Evolutionary conservation across 2,888 invertebrate species (phyloP), one percentile per base, ranked within the genome.

Genomic region (Drosophila buzzatii): DNA sequence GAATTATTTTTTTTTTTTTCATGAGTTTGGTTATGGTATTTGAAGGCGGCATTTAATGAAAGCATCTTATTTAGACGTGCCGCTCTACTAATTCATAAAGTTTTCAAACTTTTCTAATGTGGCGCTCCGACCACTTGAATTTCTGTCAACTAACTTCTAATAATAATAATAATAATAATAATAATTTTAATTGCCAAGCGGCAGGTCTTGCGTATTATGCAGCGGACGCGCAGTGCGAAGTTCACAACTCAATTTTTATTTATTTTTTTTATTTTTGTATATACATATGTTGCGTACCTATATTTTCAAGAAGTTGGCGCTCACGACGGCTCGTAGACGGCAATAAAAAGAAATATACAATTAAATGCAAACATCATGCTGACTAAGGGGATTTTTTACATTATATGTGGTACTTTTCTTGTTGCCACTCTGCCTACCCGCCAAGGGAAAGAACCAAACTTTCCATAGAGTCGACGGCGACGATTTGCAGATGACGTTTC

Each of bases 101-200:
- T 77, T 75, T 70, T 51, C 14, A 67, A 83, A 85, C 63, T 84
- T 84, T 84, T 84, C 82, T 77, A 81, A 83, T 83, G 83, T 76
- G 70, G 82, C 83, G 75, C 77, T 70, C 73, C 63, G 61, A 55
- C 68, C 77, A 86, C 77, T 82, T 70, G 71, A 85, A 82, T 73
- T 81, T 79, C 70, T 79, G 81, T 82, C 88, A 85, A 87, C 82
- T 87, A 87, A 87, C 85, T 85, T 85, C 73, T 76, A 76, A 87
- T 85, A 87, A 85, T 85, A 68, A 73, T 23, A 20, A 20, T 20
- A 20, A 20, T 20, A 23, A 20, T 20, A 23, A 23, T 78, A 66
- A 85, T 87, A 82, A 83, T 85, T 88, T 88, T 88, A 85, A 85
- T 85, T 88, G 85, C 88, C 79, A 85, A 83, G 81, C 76, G 79